Evolutionary conservation across 30 jellyfish, hydroid and myxozoan species (phyloP), one percentile per base, ranked within the genome.

Genomic region (Mastigias papua): DNA sequence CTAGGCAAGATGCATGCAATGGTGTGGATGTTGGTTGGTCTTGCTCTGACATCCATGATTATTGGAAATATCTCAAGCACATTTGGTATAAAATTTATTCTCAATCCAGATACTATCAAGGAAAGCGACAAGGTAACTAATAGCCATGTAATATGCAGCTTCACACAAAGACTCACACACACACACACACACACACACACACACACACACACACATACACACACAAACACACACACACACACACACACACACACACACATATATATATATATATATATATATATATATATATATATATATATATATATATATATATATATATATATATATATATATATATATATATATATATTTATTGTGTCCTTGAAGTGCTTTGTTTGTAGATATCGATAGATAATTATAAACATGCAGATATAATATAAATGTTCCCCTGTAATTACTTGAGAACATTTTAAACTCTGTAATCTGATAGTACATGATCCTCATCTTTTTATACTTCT

Each of bases 21-120:
- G 54, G 7, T 33, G 21, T 68, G 83, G 91, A 63, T 58, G 71
- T 29, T 81, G 16, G 48, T 68, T 37, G 91, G 91, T 1, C 37
- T 68, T 21, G 72, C 67, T 4, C 37, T 81, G 60, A 68, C 84
- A 28, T 72, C 84, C 17, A 34, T 66, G 46, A 29, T 81, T 25
- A 37, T 67, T 48, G 91, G 91, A 42, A 58, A 57, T 19, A 16
- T 81, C 7, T 26, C 84, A 35, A 73, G 69, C 32, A 11, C 60
- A 1, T 28, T 68, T 26, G 42, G 49, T 73, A 35, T 31, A 1
- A 77, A 48, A 1, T 37, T 74, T 13, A 73, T 50, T 25, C 0
- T 11, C 25, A 46, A 31, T 6, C 50, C 62, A 15, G 54, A n/a
- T 16, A 1, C 73, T 25, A 5, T 74, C 48, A 68, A 49, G 4